Base-by-base conservation (phyloP, 2,113 vertebrate species). In the Sorex fumeus region DNA sequence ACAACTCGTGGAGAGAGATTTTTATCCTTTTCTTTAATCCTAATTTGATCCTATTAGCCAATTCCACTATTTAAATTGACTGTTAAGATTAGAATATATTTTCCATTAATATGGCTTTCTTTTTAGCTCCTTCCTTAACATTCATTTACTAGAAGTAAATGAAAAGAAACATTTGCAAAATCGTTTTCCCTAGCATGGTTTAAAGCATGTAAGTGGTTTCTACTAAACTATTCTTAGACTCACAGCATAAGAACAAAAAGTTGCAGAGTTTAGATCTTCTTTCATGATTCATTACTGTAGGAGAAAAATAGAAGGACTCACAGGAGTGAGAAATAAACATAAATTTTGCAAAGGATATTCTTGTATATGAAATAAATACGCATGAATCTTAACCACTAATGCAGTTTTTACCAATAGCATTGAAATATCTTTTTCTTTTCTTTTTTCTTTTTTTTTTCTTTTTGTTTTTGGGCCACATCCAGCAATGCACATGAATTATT, bases 31-130 rank as follows among this genome's bases (percentile, higher is more conserved):
- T 85, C 45, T 95, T 93, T 95, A 94, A 87, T 82, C 91, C 83
- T 97, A 97, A 97, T 97, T 88, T 97, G 96, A 95, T 86, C 77
- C 70, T 0, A 0, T 91, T 97, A 96, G 89, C 95, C 92, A 97
- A 93, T 91, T 23, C 84, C 90, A 74, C 95, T 95, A 94, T 96
- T 97, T 92, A 97, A 97, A 96, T 30, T 90, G 62, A 96, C 94
- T 95, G 74, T 95, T 96, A 95, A 97, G 93, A 75, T 71, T 89
- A 95, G 89, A 92, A 94, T 84, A n/a, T 89, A 66, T 78, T 97
- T 92, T 76, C 88, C 83, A 90, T 86, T 90, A 90, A 94, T 84
- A 93, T 78, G 64, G 4, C 64, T 96, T 91, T 92, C 40, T 70
- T 97, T 94, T 94, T 85, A 60, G 45, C 60, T 94, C 72, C 50